Conservation (phyloP, 2,888 invertebrate genomes). For the Trachelus troglodyta region DNA sequence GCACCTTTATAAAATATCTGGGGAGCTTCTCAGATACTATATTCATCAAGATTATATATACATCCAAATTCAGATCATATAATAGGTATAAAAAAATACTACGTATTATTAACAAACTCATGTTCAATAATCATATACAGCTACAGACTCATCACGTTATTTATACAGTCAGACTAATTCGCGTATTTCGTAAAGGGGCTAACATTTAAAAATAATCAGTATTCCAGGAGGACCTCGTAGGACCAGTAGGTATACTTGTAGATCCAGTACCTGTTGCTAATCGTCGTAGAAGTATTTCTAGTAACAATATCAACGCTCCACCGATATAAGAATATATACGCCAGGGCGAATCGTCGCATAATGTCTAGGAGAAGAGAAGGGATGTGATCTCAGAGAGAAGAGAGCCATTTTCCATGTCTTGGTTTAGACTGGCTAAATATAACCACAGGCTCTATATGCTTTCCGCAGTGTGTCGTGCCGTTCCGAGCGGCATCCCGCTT, state of each 20-base stretch:
- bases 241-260: background rate
- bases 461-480: constrained; percentile 54
- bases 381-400: constrained; percentile 43
- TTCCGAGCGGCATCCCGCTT: constrained; percentile 53
- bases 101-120: background rate
- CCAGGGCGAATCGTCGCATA: background rate
- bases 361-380: constrained; percentile 22
- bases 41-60: background rate
- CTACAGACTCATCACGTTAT: background rate
- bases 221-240: background rate
- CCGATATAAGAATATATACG: background rate
- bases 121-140: background rate
- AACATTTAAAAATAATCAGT: background rate
- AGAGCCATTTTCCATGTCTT: constrained; percentile 65
- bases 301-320: background rate
- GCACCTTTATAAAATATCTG: background rate
- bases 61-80: background rate
- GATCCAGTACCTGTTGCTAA: background rate
- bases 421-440: constrained; percentile 65
- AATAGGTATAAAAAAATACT: background rate
- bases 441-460: constrained; percentile 59
- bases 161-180: background rate
- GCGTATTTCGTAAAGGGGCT: background rate
- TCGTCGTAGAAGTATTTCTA: background rate
- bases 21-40: background rate